phyloP scores from a whole-genome alignment of 2,797 vertebrate species.

The Tauraco hartlaubi region DNA sequence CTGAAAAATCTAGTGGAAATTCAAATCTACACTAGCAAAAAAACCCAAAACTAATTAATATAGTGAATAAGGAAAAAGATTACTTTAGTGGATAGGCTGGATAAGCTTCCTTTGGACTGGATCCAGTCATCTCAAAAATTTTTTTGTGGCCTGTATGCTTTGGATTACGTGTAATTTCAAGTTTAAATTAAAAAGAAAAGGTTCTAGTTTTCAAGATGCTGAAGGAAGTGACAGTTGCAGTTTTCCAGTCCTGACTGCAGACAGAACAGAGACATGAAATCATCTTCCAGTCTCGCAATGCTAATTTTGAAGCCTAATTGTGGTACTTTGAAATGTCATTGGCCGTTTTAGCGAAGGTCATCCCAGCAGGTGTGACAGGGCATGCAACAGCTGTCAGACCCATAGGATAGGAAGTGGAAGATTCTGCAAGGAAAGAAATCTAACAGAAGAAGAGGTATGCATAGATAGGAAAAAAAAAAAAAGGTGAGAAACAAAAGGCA shows the following conservation, averaged over 20 bases:
- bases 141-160: neutral
- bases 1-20: neutral
- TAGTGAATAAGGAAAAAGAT: neutral
- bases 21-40: neutral
- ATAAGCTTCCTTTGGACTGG: neutral
- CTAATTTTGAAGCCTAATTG: neutral
- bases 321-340: neutral
- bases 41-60: neutral
- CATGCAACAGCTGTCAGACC: neutral
- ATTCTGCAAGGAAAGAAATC: neutral
- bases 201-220: neutral
- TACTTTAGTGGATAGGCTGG: neutral
- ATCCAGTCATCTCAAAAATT: neutral
- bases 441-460: neutral
- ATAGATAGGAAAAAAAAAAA: no score
- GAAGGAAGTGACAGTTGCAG: neutral
- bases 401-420: neutral
- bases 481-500: neutral
- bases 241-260: neutral
- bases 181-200: neutral
- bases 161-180: neutral
- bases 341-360: rapidly evolving
- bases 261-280: neutral
- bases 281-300: neutral
- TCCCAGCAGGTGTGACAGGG: neutral